Percentiles rank a stretch among this genome's conserved stretches.
Conservation (phyloP, 2,888 invertebrate genomes). For the Hirtodrosophila trivittata region DNA sequence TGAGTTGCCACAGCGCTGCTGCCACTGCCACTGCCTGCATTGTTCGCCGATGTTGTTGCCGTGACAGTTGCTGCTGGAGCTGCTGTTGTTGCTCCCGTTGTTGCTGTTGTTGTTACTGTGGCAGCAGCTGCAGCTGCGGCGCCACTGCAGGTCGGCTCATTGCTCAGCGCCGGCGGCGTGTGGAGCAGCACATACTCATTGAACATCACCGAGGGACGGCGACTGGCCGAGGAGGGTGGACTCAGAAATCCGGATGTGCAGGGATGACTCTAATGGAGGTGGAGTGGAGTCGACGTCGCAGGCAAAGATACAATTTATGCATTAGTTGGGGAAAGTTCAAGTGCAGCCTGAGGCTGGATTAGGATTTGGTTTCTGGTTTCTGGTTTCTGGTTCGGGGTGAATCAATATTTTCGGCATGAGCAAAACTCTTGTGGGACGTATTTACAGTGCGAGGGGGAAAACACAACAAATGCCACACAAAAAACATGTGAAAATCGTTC, state of each 20-base stretch:
- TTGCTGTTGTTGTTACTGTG: conserved; percentile 14
- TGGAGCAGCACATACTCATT: conserved; percentile 93
- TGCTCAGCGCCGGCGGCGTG: conserved; percentile 84
- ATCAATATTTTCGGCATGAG: background rate
- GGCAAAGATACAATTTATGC: background rate
- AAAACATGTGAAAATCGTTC: too few species aligned
- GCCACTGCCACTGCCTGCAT: conserved; percentile 18
- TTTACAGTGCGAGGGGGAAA: too few species aligned
- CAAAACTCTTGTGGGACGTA: background rate
- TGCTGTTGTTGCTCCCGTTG: conserved; percentile 21
- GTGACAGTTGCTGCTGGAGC: conserved; percentile 4
- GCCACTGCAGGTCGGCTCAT: conserved; percentile 56
- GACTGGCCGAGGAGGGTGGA: conserved; percentile 87
- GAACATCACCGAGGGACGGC: conserved; percentile 94
- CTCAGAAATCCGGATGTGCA: conserved; percentile 89
- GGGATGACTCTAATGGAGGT: conserved; percentile 86
- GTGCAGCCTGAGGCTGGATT: too few species aligned
- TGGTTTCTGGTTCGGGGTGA: background rate
- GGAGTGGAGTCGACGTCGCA: background rate
- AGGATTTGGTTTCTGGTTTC: too few species aligned
- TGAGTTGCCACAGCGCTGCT: conserved; percentile 6
- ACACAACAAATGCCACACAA: too few species aligned
- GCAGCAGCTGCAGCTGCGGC: conserved; percentile 22
- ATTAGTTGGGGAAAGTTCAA: conserved; percentile 19
- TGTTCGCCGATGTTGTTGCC: conserved; percentile 11